A percentile compares a stretch with the other conserved stretches of the same genome.
phyloP scores from a whole-genome alignment of 2,113 vertebrate genomes.

The Microtus montanus region DNA sequence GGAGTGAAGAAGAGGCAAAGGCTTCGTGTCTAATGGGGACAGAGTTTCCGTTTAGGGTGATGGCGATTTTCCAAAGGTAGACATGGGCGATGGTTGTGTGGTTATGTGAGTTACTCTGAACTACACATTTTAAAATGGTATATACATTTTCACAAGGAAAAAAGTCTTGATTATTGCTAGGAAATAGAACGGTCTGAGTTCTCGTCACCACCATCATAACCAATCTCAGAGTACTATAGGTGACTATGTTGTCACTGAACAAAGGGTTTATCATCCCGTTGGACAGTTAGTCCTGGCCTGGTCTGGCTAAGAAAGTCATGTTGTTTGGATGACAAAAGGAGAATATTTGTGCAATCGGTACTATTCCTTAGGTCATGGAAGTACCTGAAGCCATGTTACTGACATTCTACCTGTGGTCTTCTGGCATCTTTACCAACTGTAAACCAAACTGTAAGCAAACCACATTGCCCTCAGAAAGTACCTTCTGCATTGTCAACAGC shows the following conservation, averaged over 20 bases:
- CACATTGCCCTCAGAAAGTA: background rate
- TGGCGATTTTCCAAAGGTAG: background rate
- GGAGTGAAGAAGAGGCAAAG: background rate
- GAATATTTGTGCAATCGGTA: background rate
- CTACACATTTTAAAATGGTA: background rate
- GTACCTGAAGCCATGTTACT: too few species aligned
- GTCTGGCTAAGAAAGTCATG: background rate
- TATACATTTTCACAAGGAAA: background rate
- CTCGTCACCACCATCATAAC: fast-evolving
- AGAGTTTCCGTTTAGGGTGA: background rate
- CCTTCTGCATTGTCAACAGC: background rate
- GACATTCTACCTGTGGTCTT: background rate
- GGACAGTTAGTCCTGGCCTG: too few species aligned
- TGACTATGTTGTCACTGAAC: fast-evolving
- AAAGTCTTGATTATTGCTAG: background rate
- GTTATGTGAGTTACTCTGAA: background rate
- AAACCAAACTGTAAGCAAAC: background rate
- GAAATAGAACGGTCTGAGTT: background rate
- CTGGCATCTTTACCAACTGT: background rate
- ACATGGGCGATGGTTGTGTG: too few species aligned
- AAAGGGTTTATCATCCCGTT: too few species aligned
- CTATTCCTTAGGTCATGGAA: background rate
- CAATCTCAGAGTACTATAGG: background rate
- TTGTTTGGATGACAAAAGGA: background rate
- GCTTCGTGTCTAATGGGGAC: background rate